Evolutionary conservation across 2,113 vertebrate species (phyloP), one percentile per base, ranked within the genome.

Genomic region (Oryzias melastigma): DNA sequence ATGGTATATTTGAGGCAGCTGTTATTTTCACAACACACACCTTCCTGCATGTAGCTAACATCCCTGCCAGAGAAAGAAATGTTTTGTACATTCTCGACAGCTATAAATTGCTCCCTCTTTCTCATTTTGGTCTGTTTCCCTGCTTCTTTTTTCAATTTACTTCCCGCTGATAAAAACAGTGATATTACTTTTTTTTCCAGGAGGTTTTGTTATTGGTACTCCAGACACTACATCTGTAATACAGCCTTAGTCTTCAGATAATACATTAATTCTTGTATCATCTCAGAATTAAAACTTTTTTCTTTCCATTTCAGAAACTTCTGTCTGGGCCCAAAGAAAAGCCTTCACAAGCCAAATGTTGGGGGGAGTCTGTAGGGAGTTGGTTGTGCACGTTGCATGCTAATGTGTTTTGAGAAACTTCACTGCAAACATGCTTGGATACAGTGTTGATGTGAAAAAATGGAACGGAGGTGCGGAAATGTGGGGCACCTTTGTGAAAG

Each of bases 351-450:
- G 51, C 51, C 18, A 57, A 54, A 70, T 29, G 16, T 52, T 55
- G 63, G 44, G 61, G 63, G 60, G 44, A 65, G 63, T 55, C 52
- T 57, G 62, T 27, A 42, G 5, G 43, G 44, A 56, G 52, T 10
- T 29, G 22, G 46, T 65, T 61, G 52, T 82, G 67, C 72, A 80
- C 83, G 60, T 85, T 78, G 75, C 59, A 82, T 77, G 61, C 44
- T 58, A 75, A 82, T 73, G 72, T 43, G n/a, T 16, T 65, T 73
- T 43, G 49, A 63, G 48, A 60, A 40, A 41, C 35, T n/a, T 15
- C 41, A 47, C 20, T 12, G 22, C 44, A 8, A 17, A 59, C 13
- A 46, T 27, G 42, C 45, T 25, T 15, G 1, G 13, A 54, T 52
- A 27, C 14, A 27, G 18, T 55, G 19, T 47, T 49, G 53, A 54